Conservation (phyloP, 2,797 vertebrate genomes). For the Sebastes minor region DNA sequence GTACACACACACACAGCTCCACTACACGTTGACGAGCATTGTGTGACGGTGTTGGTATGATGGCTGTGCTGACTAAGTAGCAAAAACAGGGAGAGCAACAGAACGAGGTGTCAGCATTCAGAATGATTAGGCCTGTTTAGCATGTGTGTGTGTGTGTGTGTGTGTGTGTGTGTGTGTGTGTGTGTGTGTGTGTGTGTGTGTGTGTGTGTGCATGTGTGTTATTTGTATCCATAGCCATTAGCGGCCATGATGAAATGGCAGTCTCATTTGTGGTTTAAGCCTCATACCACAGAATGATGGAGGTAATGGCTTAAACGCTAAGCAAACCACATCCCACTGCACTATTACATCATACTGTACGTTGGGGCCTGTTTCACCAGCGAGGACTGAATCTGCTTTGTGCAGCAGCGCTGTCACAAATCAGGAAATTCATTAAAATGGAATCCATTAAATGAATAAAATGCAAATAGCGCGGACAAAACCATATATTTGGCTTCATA, state of each 20-base stretch:
- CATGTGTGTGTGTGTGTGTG: not conserved
- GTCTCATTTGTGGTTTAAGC: conserved; percentile 55
- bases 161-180: not conserved
- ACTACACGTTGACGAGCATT: not conserved
- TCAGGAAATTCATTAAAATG: conserved; percentile 27
- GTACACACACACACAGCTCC: not conserved
- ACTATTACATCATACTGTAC: conserved; percentile 25
- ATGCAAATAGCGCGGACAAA: conserved; percentile 16
- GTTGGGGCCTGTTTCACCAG: not conserved
- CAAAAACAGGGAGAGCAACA: conserved; percentile 20
- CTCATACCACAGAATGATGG: conserved; percentile 54
- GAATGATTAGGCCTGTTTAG: conserved; percentile 49
- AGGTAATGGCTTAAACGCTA: conserved; percentile 41
- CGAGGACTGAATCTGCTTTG: not conserved
- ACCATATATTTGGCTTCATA: not conserved
- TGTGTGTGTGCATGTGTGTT: conserved; percentile 1
- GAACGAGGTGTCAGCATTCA: conserved; percentile 49
- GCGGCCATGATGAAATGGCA: conserved; percentile 65
- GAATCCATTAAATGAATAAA: conserved; percentile 30
- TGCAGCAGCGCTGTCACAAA: conserved; percentile 12
- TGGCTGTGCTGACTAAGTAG: conserved; percentile 45
- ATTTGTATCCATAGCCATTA: conserved; percentile 58
- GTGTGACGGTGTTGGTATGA: not conserved
- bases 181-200: not conserved
- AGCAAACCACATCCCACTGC: conserved; percentile 44